These are phyloP conservation scores for Phortica okadai DNA, from an alignment of 2,888 invertebrate genomes.

Conservation along the genomic window DNA sequence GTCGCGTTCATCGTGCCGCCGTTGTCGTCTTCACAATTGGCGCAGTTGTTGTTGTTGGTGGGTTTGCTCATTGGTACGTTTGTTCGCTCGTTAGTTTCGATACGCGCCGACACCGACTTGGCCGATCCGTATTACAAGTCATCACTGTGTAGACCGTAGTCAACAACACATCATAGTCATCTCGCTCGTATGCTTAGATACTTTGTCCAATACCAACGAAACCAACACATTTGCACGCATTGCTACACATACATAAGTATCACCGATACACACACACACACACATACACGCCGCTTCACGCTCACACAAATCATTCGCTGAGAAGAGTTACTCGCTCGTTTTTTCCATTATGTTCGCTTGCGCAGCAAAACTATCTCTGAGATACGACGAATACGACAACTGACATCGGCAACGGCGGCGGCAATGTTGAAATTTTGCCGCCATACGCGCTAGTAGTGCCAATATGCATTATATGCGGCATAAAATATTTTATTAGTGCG, in stretches of 20 bases:
- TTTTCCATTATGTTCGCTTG: conserved; percentile 2
- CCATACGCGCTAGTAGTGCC: not conserved
- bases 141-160: conserved; percentile 2
- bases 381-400: not conserved
- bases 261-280: conserved; percentile 36
- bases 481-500: not conserved
- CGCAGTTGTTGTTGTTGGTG: not conserved
- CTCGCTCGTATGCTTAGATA: conserved; percentile 18
- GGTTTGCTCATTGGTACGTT: not conserved
- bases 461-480: not conserved
- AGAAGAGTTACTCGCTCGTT: conserved; percentile 10
- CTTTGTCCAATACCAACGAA: conserved; percentile 9
- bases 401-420: not conserved
- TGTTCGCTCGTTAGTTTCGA: not conserved
- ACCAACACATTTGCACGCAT: not conserved
- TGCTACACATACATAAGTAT: conserved; percentile 31
- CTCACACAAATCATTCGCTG: not conserved
- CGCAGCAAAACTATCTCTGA: conserved; percentile 11
- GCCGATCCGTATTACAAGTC: not conserved
- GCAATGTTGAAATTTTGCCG: conserved; percentile 2
- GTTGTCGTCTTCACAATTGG: not conserved
- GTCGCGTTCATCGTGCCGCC: not conserved
- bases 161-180: conserved; percentile 26
- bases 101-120: not conserved
- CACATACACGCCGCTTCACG: conserved; percentile 1